Evolutionary conservation across 2,888 invertebrate genomes (phyloP).

Genomic region (Dolomedes plantarius): DNA sequence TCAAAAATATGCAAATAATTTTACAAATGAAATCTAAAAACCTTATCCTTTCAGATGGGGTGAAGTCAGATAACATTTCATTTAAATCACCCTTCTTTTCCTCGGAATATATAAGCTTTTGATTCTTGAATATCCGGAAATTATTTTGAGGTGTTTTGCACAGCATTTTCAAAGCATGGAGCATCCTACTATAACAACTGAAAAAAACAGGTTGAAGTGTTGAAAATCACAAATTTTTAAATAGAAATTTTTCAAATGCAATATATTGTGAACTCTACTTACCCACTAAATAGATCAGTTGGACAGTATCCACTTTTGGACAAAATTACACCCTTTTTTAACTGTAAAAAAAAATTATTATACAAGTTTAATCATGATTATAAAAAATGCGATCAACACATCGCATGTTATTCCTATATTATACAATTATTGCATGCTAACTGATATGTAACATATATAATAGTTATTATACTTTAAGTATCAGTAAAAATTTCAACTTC

Average conservation of each 20-base stretch:
- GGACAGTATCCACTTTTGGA: constrained; percentile 85
- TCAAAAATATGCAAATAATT: too few relatives aligned
- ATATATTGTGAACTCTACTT: constrained; percentile 10
- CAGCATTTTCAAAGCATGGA: constrained; percentile 69
- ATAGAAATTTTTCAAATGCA: too few relatives aligned
- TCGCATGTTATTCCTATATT: too few relatives aligned
- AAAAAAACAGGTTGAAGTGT: background rate
- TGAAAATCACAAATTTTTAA: background rate
- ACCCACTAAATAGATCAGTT: constrained; percentile 86
- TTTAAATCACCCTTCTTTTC: constrained; percentile 57
- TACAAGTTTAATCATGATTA: too few relatives aligned
- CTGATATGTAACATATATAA: too few relatives aligned
- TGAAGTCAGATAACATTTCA: constrained; percentile 46
- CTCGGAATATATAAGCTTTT: constrained; percentile 69
- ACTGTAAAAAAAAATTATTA: constrained; percentile 78
- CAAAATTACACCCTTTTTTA: constrained; percentile 80
- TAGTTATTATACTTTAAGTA: too few relatives aligned
- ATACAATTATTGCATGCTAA: too few relatives aligned
- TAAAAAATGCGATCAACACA: too few relatives aligned
- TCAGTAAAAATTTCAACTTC: too few relatives aligned
- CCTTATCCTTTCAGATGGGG: background rate
- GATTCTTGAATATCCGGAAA: constrained; percentile 73
- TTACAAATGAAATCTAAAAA: too few relatives aligned
- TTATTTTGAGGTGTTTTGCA: constrained; percentile 73
- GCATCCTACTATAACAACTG: constrained; percentile 65